Evolutionary conservation across 35 echinoderm and acorn worm genomes (phyloP), one percentile per base, ranked within the genome.

Genomic region (Amphiura filiformis): DNA sequence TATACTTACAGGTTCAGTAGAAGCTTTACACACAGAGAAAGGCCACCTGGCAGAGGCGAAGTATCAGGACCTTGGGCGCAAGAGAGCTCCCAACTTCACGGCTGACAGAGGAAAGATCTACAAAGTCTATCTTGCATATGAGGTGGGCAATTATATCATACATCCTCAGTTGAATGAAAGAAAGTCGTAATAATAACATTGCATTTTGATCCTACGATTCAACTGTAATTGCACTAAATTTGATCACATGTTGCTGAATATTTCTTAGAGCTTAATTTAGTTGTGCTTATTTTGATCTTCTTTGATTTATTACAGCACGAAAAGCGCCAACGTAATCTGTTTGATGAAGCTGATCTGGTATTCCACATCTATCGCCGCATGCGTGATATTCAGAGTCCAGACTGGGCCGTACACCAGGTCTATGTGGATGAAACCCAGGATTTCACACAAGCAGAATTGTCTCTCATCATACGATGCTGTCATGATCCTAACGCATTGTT

Each of bases 351-450:
- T n/a, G 89, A 91, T 37, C 75, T 91, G 44, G 89, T 91, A 32
- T 91, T 85, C 49, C 42, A 85, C 49, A 52, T 91, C 40, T 91
- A 91, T 47, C 38, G 42, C 13, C 89, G 89, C 12, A 65, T 91
- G 28, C 57, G 82, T 9, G 81, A 91, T 33, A 49, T 91, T 1
- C 20, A 85, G 81, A 34, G 30, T 31, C 65, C 82, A 32, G 82
- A 91, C 31, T 91, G 89, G 89, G 81, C 65, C 18, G 77, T 91
- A 20, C 89, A 91, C 37, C 81, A 91, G 52, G 41, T 91, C 44
- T 91, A 86, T 57, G 82, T 91, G 38, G 89, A 85, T 64, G 89
- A 91, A 34, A 91, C 89, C 14, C 89, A 91, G 76, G 89, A 91
- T 61, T 91, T 91, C 76, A 84, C 81, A 12, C 89, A 91, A 30